Base-by-base conservation (phyloP, 2,888 invertebrate genomes). In the Osedax fenrisi region DNA sequence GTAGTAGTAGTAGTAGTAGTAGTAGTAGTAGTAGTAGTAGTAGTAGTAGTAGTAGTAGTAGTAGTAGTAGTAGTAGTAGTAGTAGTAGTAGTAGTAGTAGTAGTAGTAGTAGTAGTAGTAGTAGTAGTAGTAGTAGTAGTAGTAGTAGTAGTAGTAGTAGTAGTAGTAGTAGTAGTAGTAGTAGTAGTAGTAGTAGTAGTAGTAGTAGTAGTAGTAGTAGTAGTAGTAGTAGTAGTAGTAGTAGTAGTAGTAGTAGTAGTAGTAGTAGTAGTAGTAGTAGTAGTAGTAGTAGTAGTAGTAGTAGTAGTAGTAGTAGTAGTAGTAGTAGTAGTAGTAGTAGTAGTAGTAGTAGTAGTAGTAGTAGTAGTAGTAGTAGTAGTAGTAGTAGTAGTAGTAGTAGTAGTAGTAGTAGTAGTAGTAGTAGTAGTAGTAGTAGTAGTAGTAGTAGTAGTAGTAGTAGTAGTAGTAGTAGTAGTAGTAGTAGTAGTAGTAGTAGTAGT, bases 81-180 rank as follows among this genome's bases (percentile, higher is more conserved):
- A n/a, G n/a, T n/a, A n/a, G n/a, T n/a, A n/a, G n/a, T n/a, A n/a
- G n/a, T n/a, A n/a, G n/a, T n/a, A n/a, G n/a, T n/a, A n/a, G n/a
- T n/a, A n/a, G n/a, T n/a, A n/a, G n/a, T n/a, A n/a, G n/a, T n/a
- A n/a, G n/a, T n/a, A n/a, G n/a, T n/a, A n/a, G n/a, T n/a, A n/a
- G n/a, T n/a, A n/a, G n/a, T n/a, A n/a, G n/a, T n/a, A n/a, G n/a
- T n/a, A n/a, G n/a, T n/a, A n/a, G n/a, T n/a, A n/a, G n/a, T n/a
- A n/a, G n/a, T n/a, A n/a, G n/a, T n/a, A n/a, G n/a, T n/a, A n/a
- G n/a, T n/a, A n/a, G n/a, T n/a, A n/a, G n/a, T n/a, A n/a, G n/a
- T n/a, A n/a, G n/a, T n/a, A n/a, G 61, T 61, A 61, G 61, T 61
- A 61, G 61, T 61, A 61, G 61, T 61, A 61, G 61, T 61, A 61